phyloP scores from a whole-genome alignment of 2,888 invertebrate genomes.

The Scaptomyza reducta region DNA sequence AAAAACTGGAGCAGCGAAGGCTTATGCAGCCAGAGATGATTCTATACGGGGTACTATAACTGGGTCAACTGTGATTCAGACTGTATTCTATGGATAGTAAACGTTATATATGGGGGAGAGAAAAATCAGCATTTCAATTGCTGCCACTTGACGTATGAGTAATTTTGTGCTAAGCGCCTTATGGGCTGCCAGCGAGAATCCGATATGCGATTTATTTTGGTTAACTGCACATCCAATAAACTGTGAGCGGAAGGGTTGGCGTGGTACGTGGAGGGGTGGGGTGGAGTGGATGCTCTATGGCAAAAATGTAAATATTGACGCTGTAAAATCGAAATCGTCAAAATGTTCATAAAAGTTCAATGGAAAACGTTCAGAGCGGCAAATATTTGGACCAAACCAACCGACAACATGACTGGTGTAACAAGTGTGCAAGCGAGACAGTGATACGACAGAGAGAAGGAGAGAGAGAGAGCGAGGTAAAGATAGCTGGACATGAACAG shows the following conservation, averaged over 20 bases:
- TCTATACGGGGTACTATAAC: constrained; percentile 14
- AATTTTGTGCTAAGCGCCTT: constrained; percentile 75
- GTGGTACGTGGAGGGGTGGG: background rate
- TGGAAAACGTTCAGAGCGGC: constrained; percentile 64
- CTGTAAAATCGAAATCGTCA: constrained; percentile 77
- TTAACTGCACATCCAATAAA: constrained; percentile 77
- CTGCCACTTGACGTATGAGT: constrained; percentile 70
- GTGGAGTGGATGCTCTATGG: background rate
- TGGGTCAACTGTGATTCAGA: constrained; percentile 34
- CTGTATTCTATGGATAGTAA: background rate
- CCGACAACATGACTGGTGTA: constrained; percentile 53
- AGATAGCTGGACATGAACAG: constrained; percentile 23
- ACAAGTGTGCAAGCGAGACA: background rate
- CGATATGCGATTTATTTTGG: constrained; percentile 79
- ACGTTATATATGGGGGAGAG: background rate
- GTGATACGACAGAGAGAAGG: background rate
- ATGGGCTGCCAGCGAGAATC: constrained; percentile 50
- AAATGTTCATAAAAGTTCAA: constrained; percentile 73
- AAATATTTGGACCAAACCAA: constrained; percentile 67
- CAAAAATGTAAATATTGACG: constrained; percentile 75
- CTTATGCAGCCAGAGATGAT: constrained; percentile 59
- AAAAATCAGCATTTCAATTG: constrained; percentile 45
- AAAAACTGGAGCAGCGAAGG: constrained; percentile 39
- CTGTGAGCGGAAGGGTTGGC: constrained; percentile 31
- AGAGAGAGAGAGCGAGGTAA: background rate